Percentiles rank a stretch among this genome's conserved stretches.
Evolutionary conservation across 2,888 invertebrate species (phyloP).

Genomic region (Blomia tropicalis): DNA sequence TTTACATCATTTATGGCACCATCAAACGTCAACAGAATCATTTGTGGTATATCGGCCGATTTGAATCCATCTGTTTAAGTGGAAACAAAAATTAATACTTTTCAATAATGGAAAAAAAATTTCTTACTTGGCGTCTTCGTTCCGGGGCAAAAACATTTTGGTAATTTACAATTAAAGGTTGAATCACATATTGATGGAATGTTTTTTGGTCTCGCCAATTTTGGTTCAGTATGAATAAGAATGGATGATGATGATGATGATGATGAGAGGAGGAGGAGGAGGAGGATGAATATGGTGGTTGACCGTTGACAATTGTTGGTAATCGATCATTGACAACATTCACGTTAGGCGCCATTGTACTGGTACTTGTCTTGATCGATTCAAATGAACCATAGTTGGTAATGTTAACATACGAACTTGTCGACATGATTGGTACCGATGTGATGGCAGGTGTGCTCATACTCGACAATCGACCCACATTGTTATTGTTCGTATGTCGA

Average conservation of each 20-base stretch:
- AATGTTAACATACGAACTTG: not conserved
- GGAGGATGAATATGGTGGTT: too few relatives aligned
- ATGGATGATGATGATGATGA: too few relatives aligned
- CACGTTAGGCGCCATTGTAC: not conserved
- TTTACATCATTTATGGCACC: conserved; percentile 88
- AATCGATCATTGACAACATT: too few relatives aligned
- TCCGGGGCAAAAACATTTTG: conserved; percentile 11
- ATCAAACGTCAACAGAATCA: conserved; percentile 78
- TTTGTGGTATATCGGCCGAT: conserved; percentile 67
- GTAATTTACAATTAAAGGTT: conserved; percentile 2
- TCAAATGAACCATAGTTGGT: not conserved
- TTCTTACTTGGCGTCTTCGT: conserved; percentile 3
- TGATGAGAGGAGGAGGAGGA: too few relatives aligned
- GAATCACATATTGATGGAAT: conserved; percentile 13
- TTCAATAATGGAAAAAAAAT: not conserved
- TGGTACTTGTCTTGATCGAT: not conserved
- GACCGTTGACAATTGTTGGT: too few relatives aligned
- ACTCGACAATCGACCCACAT: too few relatives aligned
- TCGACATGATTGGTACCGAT: not conserved
- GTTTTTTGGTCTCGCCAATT: not conserved
- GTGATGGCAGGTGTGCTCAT: not conserved
- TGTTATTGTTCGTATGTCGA: too few relatives aligned
- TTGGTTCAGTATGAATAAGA: too few relatives aligned
- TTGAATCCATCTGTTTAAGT: not conserved
- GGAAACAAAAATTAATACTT: not conserved